These are phyloP conservation scores for Bombycilla garrulus DNA, from an alignment of 2,113 vertebrate genomes.

Conservation along the genomic window DNA sequence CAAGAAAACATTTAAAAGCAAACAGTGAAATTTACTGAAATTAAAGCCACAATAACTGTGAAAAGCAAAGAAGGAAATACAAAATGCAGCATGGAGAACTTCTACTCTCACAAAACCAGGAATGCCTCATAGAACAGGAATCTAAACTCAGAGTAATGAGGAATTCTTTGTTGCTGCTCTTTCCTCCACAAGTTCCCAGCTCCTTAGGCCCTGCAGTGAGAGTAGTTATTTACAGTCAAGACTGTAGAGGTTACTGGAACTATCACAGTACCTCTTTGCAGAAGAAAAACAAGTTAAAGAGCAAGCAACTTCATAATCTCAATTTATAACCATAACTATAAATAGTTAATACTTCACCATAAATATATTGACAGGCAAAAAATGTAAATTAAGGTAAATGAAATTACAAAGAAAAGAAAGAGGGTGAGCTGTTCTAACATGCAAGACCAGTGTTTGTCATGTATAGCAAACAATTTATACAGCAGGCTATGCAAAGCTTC, in stretches of 20 bases:
- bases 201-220: background rate
- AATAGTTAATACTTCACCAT: background rate
- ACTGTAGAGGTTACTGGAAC: background rate
- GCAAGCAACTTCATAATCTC: background rate
- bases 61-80: background rate
- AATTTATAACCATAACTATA: background rate
- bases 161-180: background rate
- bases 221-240: constrained; percentile 7
- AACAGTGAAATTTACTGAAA: background rate
- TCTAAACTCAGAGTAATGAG: background rate
- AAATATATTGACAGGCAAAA: background rate
- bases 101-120: background rate
- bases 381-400: background rate
- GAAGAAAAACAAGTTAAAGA: background rate
- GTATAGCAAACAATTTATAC: background rate
- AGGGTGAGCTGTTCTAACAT: background rate
- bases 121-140: background rate
- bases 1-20: background rate
- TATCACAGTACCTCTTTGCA: background rate
- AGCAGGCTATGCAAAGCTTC: background rate
- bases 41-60: background rate
- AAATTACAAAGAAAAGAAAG: background rate
- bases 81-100: background rate
- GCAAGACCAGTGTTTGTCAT: background rate
- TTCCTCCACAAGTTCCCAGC: background rate